These are phyloP conservation scores for Vulpes ferrilata DNA, from an alignment of 2,113 vertebrate genomes.

Conservation along the genomic window DNA sequence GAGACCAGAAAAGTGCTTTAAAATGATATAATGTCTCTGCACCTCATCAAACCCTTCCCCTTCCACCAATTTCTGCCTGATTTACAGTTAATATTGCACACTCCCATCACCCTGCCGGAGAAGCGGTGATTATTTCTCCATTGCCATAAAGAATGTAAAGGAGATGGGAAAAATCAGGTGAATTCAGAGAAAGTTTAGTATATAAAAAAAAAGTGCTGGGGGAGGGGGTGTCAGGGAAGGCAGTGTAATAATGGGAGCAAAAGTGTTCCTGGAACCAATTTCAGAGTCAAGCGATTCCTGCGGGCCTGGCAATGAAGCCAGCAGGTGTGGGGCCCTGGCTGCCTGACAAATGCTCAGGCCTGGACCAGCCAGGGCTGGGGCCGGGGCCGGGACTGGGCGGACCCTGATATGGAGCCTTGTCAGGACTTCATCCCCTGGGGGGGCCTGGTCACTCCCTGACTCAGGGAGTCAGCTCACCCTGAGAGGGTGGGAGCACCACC, in stretches of 20 bases:
- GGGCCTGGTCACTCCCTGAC: background rate
- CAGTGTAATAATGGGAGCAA: slow-evolving; percentile 66
- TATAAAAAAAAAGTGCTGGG: slow-evolving; percentile 71
- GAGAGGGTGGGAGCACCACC: background rate
- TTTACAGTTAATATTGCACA: slow-evolving; percentile 87
- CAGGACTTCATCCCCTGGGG: fast-evolving
- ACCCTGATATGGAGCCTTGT: background rate
- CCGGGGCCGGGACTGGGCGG: background rate
- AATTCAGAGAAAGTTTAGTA: slow-evolving; percentile 87
- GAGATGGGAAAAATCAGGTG: slow-evolving; percentile 87
- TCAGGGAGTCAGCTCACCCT: background rate
- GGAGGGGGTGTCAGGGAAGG: slow-evolving; percentile 68
- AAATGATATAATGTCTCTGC: slow-evolving; percentile 89
- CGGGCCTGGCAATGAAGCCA: background rate
- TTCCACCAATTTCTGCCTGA: slow-evolving; percentile 87
- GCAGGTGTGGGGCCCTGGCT: background rate
- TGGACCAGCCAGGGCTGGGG: background rate
- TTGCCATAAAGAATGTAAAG: slow-evolving; percentile 88
- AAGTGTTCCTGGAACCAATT: slow-evolving; percentile 81
- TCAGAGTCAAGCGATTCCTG: slow-evolving; percentile 75
- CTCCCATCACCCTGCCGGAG: slow-evolving; percentile 86
- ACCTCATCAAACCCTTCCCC: slow-evolving; percentile 88
- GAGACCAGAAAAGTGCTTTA: slow-evolving; percentile 88
- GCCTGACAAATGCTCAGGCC: background rate
- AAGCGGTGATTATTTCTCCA: slow-evolving; percentile 87